A percentile compares a stretch with the other conserved stretches of the same genome.
phyloP scores from a whole-genome alignment of 2,113 vertebrate species.

The Monopterus albus region DNA sequence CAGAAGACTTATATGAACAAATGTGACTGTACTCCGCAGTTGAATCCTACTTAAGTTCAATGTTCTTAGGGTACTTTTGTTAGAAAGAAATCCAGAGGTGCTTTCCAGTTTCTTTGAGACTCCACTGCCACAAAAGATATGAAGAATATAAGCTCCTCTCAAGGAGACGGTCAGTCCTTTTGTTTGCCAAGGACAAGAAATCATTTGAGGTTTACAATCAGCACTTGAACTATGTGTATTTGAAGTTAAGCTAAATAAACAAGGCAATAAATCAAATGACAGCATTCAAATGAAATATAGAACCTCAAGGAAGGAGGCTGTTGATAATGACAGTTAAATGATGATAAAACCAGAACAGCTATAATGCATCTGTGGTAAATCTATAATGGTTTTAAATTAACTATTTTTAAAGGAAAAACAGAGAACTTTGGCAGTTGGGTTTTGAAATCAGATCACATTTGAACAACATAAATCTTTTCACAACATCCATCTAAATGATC shows the following conservation, averaged over 20 bases:
- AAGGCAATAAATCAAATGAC: background rate
- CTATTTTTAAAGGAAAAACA: conserved; percentile 17
- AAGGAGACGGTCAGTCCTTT: conserved; percentile 40
- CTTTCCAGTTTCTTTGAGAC: conserved; percentile 42
- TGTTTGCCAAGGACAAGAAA: conserved; percentile 58
- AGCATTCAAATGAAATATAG: conserved; percentile 9
- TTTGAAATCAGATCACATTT: background rate
- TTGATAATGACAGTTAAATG: conserved; percentile 30
- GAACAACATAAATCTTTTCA: no score
- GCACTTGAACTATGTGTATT: background rate
- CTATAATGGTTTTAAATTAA: background rate
- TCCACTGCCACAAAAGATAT: conserved; percentile 43
- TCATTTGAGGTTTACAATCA: conserved; percentile 2
- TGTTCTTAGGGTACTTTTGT: conserved; percentile 54
- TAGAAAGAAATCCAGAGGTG: conserved; percentile 53
- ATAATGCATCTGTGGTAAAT: conserved; percentile 40
- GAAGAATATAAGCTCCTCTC: conserved; percentile 30
- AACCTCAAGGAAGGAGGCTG: background rate
- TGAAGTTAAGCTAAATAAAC: conserved; percentile 21
- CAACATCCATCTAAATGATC: no score
- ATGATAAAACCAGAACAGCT: conserved; percentile 23
- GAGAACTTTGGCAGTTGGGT: background rate
- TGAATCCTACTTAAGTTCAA: conserved; percentile 72
- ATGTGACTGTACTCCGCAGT: conserved; percentile 37
- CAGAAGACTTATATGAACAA: conserved; percentile 53